Evolutionary conservation across 1,140 invertebrate species (phyloP).

Genomic region (Contarinia nasturtii): DNA sequence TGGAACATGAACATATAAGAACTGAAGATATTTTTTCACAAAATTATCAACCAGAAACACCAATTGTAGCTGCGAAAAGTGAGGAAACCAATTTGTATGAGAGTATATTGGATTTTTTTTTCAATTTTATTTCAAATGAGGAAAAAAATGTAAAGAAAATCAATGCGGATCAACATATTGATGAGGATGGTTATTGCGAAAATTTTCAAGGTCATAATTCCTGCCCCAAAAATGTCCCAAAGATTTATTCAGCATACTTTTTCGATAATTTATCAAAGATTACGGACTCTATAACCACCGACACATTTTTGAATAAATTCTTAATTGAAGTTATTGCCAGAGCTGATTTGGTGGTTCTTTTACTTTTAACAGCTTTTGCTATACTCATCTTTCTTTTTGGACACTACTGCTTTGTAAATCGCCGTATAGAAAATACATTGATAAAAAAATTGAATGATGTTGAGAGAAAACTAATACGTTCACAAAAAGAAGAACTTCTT

Average conservation of each 20-base stretch:
- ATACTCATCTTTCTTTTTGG: conserved; percentile 52
- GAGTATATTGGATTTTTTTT: too few species aligned
- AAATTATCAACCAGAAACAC: not conserved
- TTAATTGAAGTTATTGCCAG: conserved; percentile 13
- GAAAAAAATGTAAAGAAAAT: too few species aligned
- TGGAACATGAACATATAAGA: not conserved
- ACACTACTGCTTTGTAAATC: conserved; percentile 57
- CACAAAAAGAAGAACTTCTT: conserved; percentile 36
- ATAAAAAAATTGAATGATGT: conserved; percentile 39
- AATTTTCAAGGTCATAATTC: too few species aligned
- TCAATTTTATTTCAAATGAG: too few species aligned
- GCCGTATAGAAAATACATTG: conserved; percentile 35
- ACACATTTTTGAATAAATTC: not conserved
- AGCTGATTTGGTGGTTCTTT: conserved; percentile 25
- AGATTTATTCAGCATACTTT: too few species aligned
- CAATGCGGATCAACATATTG: too few species aligned
- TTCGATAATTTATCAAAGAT: too few species aligned
- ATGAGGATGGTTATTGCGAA: too few species aligned
- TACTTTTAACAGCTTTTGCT: conserved; percentile 41
- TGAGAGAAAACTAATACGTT: conserved; percentile 24
- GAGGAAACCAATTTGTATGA: not conserved
- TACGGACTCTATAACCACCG: not conserved
- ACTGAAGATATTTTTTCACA: not conserved
- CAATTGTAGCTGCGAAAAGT: not conserved
- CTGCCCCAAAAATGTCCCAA: too few species aligned